Evolutionary conservation across 2,888 invertebrate species (phyloP), one percentile per base, ranked within the genome.

Genomic region (Auanema freiburgensis): DNA sequence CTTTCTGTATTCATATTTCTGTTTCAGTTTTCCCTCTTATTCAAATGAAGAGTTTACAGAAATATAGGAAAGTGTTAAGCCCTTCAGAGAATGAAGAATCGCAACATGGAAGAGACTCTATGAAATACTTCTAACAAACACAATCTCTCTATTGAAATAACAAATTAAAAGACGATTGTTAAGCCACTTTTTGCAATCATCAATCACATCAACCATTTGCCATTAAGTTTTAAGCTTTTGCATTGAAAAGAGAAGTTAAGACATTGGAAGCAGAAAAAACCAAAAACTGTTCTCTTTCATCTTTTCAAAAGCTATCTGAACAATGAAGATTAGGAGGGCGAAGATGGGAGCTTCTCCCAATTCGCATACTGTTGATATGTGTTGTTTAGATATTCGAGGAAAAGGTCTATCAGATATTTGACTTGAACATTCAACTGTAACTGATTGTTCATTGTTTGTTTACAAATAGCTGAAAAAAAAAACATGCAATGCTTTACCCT

Each of bases 381-480:
- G 46, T 21, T 46, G 46, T 21, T 3, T 18, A 8, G 21, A 18
- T 46, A 18, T 46, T 46, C 8, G 21, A 18, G 16, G 16, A 6
- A 16, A 46, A 21, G 4, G 46, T 18, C 46, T 21, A 46, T 46
- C 16, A 46, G 21, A 46, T 16, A 33, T 33, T 33, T 33, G 33
- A 33, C 8, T 33, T 33, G 33, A 33, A 33, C 33, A 33, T 33
- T 33, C 33, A 33, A 33, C 33, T 33, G 33, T 33, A 33, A 33
- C 33, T 33, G 33, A 33, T 33, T 33, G 33, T 33, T 33, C 33
- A 33, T 33, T 33, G 33, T 33, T 46, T 46, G 16, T 46, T 46
- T 21, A 46, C 46, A 46, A 21, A 46, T 46, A 46, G 21, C 21
- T 46, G 46, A 46, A 21, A 46, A 46, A 21, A 46, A 46, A 46